phyloP scores from a whole-genome alignment of 1,140 invertebrate species.

The Ooceraea biroi region DNA sequence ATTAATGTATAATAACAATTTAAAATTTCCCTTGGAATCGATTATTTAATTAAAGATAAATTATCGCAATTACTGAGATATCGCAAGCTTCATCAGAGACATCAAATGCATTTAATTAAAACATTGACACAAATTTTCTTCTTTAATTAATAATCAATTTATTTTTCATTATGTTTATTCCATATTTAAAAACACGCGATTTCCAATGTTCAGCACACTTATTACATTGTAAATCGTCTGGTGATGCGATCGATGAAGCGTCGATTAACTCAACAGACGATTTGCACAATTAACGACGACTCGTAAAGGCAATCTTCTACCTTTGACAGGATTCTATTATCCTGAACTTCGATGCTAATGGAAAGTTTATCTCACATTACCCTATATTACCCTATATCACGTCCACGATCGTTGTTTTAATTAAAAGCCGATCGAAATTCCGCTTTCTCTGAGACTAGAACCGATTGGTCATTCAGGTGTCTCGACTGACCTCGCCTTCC shows the following conservation, averaged over 20 bases:
- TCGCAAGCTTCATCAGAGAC: not conserved
- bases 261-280: conserved; percentile 29
- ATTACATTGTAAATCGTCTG: not conserved
- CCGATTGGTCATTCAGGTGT: conserved; percentile 14
- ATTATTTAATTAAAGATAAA: conserved; percentile 14
- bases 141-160: not conserved
- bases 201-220: too few relatives aligned
- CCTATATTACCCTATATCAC: conserved; percentile 25
- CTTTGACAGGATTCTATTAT: conserved; percentile 35
- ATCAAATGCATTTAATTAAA: conserved; percentile 1
- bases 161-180: not conserved
- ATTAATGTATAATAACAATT: not conserved
- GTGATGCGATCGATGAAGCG: not conserved
- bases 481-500: conserved; percentile 4
- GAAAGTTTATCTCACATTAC: not conserved
- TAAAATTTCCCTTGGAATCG: not conserved
- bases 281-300: conserved; percentile 1
- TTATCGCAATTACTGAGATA: not conserved
- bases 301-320: conserved; percentile 8
- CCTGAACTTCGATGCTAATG: conserved; percentile 21
- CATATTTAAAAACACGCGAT: not conserved
- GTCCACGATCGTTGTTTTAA: conserved; percentile 32
- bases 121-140: not conserved
- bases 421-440: conserved; percentile 42
- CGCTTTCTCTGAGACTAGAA: not conserved